A percentile compares a stretch with the other conserved stretches of the same genome.
Conservation (phyloP, 92 coral and sea anemone genomes). For the Siderastrea siderea region DNA sequence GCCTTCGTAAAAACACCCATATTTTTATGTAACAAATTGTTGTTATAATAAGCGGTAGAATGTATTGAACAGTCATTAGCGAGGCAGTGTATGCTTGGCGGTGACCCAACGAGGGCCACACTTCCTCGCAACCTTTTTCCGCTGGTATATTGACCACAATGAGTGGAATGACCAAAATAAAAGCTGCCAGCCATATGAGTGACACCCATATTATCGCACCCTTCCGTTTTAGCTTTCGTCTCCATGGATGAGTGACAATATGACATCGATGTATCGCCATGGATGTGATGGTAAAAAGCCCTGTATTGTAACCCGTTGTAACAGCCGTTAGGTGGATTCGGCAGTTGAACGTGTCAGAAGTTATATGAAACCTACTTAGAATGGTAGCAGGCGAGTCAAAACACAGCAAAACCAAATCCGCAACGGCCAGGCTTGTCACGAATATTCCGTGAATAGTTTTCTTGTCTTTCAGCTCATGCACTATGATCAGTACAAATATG, state of each 20-base stretch:
- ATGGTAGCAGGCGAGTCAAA: constrained; percentile 54
- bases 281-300: constrained; percentile 69
- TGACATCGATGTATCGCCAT: constrained; percentile 76
- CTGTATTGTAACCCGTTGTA: constrained; percentile 65
- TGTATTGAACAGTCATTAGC: constrained; percentile 63
- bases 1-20: constrained; percentile 57
- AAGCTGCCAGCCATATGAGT: constrained; percentile 64
- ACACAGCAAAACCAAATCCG: constrained; percentile 62
- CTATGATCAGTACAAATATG: constrained; percentile 47
- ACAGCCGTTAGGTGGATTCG: constrained; percentile 41
- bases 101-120: constrained; percentile 58
- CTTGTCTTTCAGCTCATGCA: constrained; percentile 22
- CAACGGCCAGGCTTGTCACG: constrained; percentile 64
- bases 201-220: constrained; percentile 49
- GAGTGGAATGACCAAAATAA: constrained; percentile 60
- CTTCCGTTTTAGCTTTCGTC: constrained; percentile 44
- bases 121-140: constrained; percentile 55
- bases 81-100: constrained; percentile 52
- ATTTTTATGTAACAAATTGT: constrained; percentile 75
- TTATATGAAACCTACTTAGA: constrained; percentile 4
- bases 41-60: constrained; percentile 76
- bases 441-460: constrained; percentile 67
- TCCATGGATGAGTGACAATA: constrained; percentile 72
- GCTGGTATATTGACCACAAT: constrained; percentile 55
- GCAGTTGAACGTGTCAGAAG: constrained; percentile 39